A percentile compares a stretch with the other conserved stretches of the same genome.
phyloP scores from a whole-genome alignment of 2,797 vertebrate genomes.

The Hipposideros larvatus region DNA sequence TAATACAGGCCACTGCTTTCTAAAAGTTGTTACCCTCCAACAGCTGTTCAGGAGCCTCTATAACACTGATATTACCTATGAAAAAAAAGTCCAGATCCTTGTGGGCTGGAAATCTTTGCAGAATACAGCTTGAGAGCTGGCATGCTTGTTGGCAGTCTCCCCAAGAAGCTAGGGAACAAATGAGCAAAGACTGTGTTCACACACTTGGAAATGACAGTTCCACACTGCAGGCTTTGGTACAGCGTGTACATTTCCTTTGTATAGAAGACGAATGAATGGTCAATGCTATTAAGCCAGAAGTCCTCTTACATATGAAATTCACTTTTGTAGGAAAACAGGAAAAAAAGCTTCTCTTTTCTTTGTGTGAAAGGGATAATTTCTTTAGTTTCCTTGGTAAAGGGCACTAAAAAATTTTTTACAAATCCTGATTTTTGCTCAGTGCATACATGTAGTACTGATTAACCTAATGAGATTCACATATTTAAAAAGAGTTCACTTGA shows the following conservation, averaged over 20 bases:
- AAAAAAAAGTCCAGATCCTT: not conserved
- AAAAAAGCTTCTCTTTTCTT: not conserved
- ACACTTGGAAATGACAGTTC: slow-evolving; percentile 10
- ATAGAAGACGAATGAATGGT: not conserved
- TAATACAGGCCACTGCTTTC: not conserved
- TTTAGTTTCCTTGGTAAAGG: slow-evolving; percentile 52
- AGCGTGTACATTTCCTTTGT: not conserved
- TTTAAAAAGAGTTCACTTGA: slow-evolving; percentile 44
- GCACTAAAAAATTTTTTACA: slow-evolving; percentile 34
- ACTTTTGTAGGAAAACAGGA: slow-evolving; percentile 46
- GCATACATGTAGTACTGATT: slow-evolving; percentile 36
- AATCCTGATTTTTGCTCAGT: slow-evolving; percentile 61
- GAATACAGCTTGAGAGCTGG: not conserved
- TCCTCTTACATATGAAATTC: slow-evolving; percentile 4
- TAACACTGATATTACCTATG: slow-evolving; percentile 1
- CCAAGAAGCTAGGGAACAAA: slow-evolving; percentile 37
- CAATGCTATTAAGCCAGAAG: not conserved
- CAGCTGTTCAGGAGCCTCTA: not conserved
- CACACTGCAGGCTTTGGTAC: not conserved
- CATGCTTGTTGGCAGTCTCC: slow-evolving; percentile 42
- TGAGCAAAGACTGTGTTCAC: slow-evolving; percentile 32
- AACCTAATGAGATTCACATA: slow-evolving; percentile 71
- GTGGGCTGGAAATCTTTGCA: not conserved
- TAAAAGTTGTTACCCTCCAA: not conserved
- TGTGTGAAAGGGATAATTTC: not conserved